Conservation (phyloP, 2,888 invertebrate species). For the Ischnus inquisitorius region DNA sequence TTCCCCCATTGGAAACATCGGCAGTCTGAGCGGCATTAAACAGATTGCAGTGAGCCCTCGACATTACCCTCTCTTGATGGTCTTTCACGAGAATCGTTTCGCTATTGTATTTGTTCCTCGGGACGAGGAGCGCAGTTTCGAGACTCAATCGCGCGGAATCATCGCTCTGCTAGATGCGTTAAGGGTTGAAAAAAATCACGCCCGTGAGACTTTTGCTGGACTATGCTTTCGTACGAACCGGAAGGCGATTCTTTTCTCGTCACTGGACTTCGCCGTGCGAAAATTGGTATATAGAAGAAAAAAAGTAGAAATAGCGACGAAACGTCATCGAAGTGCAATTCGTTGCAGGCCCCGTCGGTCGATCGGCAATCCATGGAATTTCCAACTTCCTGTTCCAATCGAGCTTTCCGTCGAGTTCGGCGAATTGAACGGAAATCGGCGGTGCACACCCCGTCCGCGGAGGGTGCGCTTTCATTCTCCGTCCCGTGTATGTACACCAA, state of each 20-base stretch:
- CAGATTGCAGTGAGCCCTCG: slow-evolving; percentile 18
- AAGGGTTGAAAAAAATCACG: slow-evolving; percentile 27
- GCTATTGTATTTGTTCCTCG: slow-evolving; percentile 39
- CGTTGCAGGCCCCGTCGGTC: slow-evolving; percentile 17
- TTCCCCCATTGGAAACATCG: slow-evolving; percentile 21
- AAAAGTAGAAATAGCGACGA: slow-evolving; percentile 10
- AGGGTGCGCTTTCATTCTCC: slow-evolving; percentile 34
- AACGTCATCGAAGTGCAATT: slow-evolving; percentile 22
- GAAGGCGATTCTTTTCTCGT: slow-evolving; percentile 7
- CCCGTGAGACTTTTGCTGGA: background rate
- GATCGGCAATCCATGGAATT: slow-evolving; percentile 38
- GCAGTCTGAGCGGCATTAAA: slow-evolving; percentile 19
- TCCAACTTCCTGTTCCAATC: slow-evolving; percentile 52
- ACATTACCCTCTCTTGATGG: background rate
- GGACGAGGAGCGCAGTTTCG: slow-evolving; percentile 7
- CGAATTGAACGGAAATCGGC: slow-evolving; percentile 64
- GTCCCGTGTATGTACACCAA: slow-evolving; percentile 13
- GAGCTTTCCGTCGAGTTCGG: slow-evolving; percentile 23
- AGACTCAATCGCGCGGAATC: slow-evolving; percentile 49
- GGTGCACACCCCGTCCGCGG: slow-evolving; percentile 8
- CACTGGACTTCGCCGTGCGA: background rate
- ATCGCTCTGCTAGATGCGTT: slow-evolving; percentile 5
- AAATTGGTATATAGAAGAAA: background rate
- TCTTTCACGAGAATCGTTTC: slow-evolving; percentile 37
- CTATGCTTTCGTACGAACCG: background rate